Percentiles rank a stretch among this genome's conserved stretches.
phyloP scores from a whole-genome alignment of 1,140 invertebrate species.

The Drosophila mayri region DNA sequence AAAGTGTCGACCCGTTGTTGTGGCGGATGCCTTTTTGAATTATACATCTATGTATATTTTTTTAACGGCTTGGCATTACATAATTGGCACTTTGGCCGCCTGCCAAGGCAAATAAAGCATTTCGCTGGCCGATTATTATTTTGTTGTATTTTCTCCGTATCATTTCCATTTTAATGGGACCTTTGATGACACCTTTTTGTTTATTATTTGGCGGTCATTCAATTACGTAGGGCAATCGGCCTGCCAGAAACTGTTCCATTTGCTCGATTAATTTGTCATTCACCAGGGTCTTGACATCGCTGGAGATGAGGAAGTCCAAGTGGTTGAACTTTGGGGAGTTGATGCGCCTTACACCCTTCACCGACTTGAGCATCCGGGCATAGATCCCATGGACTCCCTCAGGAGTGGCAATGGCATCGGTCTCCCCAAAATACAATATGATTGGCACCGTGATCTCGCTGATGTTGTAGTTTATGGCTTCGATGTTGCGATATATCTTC shows the following conservation, averaged over 20 bases:
- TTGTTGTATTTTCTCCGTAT: constrained; percentile 2
- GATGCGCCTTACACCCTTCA: constrained; percentile 85
- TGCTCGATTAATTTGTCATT: constrained; percentile 86
- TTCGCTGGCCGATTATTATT: constrained; percentile 44
- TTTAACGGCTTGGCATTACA: constrained; percentile 66
- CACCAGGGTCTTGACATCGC: constrained; percentile 86
- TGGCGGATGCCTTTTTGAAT: constrained; percentile 35
- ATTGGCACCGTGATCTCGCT: constrained; percentile 87
- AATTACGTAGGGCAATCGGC: constrained; percentile 80
- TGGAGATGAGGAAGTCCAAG: constrained; percentile 88
- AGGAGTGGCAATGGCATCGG: constrained; percentile 89
- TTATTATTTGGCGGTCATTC: constrained; percentile 58
- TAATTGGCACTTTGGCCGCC: constrained; percentile 63
- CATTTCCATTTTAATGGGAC: constrained; percentile 50
- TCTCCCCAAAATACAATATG: constrained; percentile 89
- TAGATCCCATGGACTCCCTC: constrained; percentile 87
- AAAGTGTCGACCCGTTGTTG: constrained; percentile 54
- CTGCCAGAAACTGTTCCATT: constrained; percentile 77
- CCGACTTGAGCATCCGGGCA: constrained; percentile 75
- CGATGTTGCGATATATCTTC: constrained; percentile 83
- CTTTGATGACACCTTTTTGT: constrained; percentile 52
- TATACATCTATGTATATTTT: constrained; percentile 35
- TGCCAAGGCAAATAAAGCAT: constrained; percentile 69
- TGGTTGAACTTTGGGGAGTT: constrained; percentile 86
- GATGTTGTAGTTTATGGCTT: constrained; percentile 87